Percentiles rank a stretch among this genome's conserved stretches.
Conservation (phyloP, 2,888 invertebrate genomes). For the Celastrina argiolus region DNA sequence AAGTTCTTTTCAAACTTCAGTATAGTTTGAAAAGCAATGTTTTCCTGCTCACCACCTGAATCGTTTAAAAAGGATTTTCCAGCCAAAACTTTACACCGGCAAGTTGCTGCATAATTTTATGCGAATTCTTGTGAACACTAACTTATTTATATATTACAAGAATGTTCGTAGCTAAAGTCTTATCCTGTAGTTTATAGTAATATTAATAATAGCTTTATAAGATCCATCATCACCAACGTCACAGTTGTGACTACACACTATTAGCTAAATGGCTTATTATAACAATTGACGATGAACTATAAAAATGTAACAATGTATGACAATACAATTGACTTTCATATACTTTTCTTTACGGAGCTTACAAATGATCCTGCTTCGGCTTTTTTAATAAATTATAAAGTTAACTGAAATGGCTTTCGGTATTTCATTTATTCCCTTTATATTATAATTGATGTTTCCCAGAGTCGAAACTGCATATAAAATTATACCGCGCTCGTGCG, state of each 20-base stretch:
- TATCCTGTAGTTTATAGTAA: not conserved
- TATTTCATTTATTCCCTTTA: not conserved
- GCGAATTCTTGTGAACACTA: not conserved
- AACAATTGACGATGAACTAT: too few species aligned
- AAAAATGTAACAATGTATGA: too few species aligned
- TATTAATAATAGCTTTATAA: too few species aligned
- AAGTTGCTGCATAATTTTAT: not conserved
- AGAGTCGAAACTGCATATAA: not conserved
- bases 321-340: too few species aligned
- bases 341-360: too few species aligned
- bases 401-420: not conserved
- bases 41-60: not conserved
- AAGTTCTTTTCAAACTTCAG: too few species aligned
- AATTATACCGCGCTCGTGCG: not conserved
- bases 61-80: not conserved
- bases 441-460: constrained; percentile 6
- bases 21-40: too few species aligned
- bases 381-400: not conserved
- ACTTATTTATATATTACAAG: not conserved
- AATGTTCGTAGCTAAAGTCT: not conserved
- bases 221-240: too few species aligned
- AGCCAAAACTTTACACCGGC: not conserved
- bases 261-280: too few species aligned
- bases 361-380: not conserved
- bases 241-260: too few species aligned